phyloP scores from a whole-genome alignment of 2,113 vertebrate species.

The Erythrolamprus reginae region DNA sequence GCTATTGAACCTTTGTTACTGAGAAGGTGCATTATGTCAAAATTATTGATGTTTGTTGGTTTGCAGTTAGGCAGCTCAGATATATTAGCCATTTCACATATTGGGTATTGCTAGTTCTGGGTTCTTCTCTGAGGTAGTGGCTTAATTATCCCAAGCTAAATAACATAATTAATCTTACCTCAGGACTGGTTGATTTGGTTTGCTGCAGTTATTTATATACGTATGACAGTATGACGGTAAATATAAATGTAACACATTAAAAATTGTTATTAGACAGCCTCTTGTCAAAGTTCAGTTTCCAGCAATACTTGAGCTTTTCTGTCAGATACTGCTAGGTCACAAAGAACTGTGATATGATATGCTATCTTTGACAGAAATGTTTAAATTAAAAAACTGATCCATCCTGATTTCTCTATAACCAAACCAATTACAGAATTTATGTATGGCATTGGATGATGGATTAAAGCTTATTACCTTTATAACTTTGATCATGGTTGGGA shows the following conservation, averaged over 20 bases:
- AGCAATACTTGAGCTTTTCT: neutral
- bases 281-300: neutral
- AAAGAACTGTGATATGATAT: neutral
- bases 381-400: neutral
- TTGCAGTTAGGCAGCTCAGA: conserved; percentile 19
- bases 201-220: conserved; percentile 45
- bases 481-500: neutral
- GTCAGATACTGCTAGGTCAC: neutral
- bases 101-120: conserved; percentile 15
- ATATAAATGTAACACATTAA: neutral
- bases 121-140: conserved; percentile 18
- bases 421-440: neutral
- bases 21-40: conserved; percentile 6
- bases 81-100: conserved; percentile 28
- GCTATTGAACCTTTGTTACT: neutral
- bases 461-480: neutral
- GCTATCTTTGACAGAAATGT: neutral
- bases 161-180: conserved; percentile 49
- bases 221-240: conserved; percentile 20
- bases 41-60: conserved; percentile 17
- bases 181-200: conserved; percentile 19
- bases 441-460: neutral
- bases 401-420: neutral
- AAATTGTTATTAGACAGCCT: neutral
- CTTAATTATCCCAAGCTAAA: conserved; percentile 43